Evolutionary conservation across 2,888 invertebrate genomes (phyloP).

Genomic region (Tenthredo notha): DNA sequence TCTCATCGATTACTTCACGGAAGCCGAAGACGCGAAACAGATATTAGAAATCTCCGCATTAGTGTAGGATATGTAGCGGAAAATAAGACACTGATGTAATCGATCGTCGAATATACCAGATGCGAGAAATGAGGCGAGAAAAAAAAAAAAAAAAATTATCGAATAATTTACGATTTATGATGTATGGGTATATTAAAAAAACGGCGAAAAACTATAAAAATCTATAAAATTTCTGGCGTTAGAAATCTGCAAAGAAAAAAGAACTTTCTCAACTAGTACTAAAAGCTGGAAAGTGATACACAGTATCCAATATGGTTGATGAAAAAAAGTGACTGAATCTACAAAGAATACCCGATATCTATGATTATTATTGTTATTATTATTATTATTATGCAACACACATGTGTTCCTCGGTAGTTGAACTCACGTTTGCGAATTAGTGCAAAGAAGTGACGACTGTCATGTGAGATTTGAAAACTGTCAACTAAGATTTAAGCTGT

Average conservation of each 20-base stretch:
- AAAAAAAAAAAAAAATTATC: not conserved
- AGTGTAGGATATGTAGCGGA: not conserved
- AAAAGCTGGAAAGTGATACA: no score
- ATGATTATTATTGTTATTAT: no score
- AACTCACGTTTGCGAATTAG: not conserved
- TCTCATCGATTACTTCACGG: slow-evolving; percentile 34
- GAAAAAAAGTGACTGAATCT: no score
- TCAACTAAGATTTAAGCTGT: not conserved
- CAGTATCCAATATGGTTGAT: no score
- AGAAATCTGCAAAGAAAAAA: no score
- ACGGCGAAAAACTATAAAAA: not conserved
- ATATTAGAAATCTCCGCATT: not conserved
- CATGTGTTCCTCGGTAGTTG: not conserved
- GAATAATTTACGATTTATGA: not conserved
- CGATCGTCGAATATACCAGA: not conserved
- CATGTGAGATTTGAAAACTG: not conserved
- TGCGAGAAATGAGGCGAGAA: not conserved
- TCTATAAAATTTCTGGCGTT: no score
- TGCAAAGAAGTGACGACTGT: not conserved
- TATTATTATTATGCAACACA: not conserved
- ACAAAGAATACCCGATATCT: not conserved
- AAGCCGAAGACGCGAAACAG: not conserved
- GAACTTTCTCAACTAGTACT: no score
- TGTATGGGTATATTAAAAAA: not conserved
- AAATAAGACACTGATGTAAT: not conserved